Percentiles rank a stretch among this genome's conserved stretches.
Evolutionary conservation across 2,888 invertebrate species (phyloP).

Genomic region (Pantelozetes paolii): DNA sequence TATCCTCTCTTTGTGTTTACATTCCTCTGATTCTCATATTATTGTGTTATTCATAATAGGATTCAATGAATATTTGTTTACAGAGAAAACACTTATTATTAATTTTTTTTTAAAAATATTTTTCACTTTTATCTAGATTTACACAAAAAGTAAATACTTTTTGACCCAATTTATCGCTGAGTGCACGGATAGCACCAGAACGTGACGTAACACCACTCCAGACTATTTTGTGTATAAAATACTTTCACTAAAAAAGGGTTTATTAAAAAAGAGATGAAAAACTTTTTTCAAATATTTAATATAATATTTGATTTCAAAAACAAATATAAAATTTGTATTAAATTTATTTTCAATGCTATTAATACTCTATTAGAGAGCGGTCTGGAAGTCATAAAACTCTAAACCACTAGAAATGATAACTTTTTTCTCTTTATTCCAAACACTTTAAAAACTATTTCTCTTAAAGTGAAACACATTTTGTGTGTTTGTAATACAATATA

Average conservation of each 20-base stretch:
- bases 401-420: conserved; percentile 5
- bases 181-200: not conserved
- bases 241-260: not conserved
- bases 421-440: not conserved
- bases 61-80: too few relatives aligned
- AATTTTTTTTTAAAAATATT: not conserved
- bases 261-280: not conserved
- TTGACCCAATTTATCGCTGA: not conserved
- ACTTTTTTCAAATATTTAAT: not conserved
- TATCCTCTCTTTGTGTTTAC: not conserved
- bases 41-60: too few relatives aligned
- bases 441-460: not conserved
- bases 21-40: too few relatives aligned
- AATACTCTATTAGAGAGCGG: not conserved
- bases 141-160: not conserved
- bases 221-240: not conserved
- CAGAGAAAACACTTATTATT: too few relatives aligned
- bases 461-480: not conserved
- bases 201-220: not conserved
- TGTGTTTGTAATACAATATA: conserved; percentile 2
- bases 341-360: not conserved
- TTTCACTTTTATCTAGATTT: not conserved
- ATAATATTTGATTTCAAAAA: not conserved
- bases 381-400: not conserved
- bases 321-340: not conserved